Evolutionary conservation across 2,888 invertebrate species (phyloP).

Genomic region (Dione juno): DNA sequence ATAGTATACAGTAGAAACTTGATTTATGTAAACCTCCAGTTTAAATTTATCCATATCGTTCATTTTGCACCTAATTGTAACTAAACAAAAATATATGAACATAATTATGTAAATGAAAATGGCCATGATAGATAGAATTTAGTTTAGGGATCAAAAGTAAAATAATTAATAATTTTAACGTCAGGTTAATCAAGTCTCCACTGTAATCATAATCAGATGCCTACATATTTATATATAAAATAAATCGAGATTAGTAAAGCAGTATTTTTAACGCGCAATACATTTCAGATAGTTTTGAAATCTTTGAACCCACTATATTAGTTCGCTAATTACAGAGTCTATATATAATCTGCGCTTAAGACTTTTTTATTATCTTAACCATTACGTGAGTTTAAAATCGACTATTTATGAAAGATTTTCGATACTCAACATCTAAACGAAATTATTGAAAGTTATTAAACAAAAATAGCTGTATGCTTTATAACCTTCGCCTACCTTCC

Average conservation of each 20-base stretch:
- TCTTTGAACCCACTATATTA: not conserved
- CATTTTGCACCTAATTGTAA: not conserved
- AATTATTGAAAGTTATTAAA: not conserved
- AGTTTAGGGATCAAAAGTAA: not conserved
- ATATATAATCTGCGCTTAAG: not conserved
- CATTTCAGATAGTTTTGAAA: not conserved
- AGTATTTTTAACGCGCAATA: not conserved
- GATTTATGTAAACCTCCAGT: not conserved
- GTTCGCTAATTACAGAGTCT: conserved; percentile 10
- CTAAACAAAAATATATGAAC: not conserved
- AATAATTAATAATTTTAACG: not conserved
- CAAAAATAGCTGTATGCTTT: not conserved
- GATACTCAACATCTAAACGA: conserved; percentile 5
- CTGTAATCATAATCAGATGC: conserved; percentile 9
- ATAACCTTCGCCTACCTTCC: not conserved
- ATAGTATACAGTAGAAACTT: conserved; percentile 5
- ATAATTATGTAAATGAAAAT: not conserved
- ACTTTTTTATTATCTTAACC: not conserved
- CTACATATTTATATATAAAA: not conserved
- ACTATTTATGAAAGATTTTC: conserved; percentile 1
- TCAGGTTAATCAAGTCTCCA: not conserved
- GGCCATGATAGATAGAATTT: too few species aligned
- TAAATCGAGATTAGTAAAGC: not conserved
- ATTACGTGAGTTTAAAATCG: conserved; percentile 3
- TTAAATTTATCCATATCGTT: not conserved